Percentiles rank a stretch among this genome's conserved stretches.
These are phyloP conservation scores for Colletes gigas DNA, from an alignment of 1,140 invertebrate species.

Conservation along the genomic window DNA sequence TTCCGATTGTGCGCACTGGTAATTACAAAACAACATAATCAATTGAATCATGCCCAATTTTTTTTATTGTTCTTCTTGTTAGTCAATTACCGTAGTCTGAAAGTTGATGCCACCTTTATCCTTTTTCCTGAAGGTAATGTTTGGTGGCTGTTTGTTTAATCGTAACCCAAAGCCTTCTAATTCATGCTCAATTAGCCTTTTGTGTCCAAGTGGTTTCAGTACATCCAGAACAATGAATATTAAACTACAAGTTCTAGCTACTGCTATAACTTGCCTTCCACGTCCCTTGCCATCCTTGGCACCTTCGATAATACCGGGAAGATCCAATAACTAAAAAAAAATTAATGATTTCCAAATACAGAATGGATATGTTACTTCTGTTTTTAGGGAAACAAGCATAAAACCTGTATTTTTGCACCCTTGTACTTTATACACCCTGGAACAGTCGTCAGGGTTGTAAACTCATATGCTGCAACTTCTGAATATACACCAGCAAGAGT, in stretches of 20 bases:
- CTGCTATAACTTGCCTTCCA: slow-evolving; percentile 99
- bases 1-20: slow-evolving; percentile 93
- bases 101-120: slow-evolving; percentile 97
- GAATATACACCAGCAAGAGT: slow-evolving; percentile 99
- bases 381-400: not conserved
- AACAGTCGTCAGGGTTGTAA: slow-evolving; percentile 99
- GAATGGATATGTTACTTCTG: not conserved
- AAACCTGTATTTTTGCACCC: slow-evolving; percentile 98
- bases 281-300: slow-evolving; percentile 99
- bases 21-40: slow-evolving; percentile 36
- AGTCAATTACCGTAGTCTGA: slow-evolving; percentile 87
- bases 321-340: slow-evolving; percentile 91
- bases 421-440: slow-evolving; percentile 99
- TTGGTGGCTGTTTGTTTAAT: slow-evolving; percentile 98
- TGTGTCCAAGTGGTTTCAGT: slow-evolving; percentile 97
- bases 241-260: slow-evolving; percentile 98
- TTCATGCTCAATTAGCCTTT: slow-evolving; percentile 97
- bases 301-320: slow-evolving; percentile 99
- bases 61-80: slow-evolving; percentile 72
- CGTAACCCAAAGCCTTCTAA: slow-evolving; percentile 99
- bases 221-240: slow-evolving; percentile 99
- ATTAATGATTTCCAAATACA: not conserved
- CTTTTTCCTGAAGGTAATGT: slow-evolving; percentile 97
- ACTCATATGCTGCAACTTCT: slow-evolving; percentile 99
- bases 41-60: slow-evolving; percentile 63